Base-by-base conservation (phyloP, 2,888 invertebrate genomes). In the Chloroclysta siterata region DNA sequence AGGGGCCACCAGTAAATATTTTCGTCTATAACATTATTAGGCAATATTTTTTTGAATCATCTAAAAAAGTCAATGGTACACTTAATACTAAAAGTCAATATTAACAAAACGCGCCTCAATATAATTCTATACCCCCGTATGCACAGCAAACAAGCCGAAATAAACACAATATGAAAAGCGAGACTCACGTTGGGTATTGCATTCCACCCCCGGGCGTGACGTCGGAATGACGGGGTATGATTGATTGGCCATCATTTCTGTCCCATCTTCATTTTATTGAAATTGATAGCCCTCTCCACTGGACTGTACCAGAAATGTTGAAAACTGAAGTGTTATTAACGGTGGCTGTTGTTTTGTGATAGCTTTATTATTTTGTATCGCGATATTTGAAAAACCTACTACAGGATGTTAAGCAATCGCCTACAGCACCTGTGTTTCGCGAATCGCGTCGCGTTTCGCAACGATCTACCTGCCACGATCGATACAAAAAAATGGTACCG, bases 251-350 rank as follows among this genome's bases (percentile, higher is more conserved):
- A 65, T 73, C 77, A 76, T 81, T 82, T 81, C 82, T 81, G 83
- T 84, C 81, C 75, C 80, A 80, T 84, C 84, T 82, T 81, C 80
- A 80, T 86, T 87, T 85, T 85, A 88, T 87, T 88, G 85, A 87
- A 85, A 88, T 86, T 87, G 85, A 88, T 87, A 84, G 80, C 82
- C 79, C 80, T 81, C 78, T 79, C 78, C 72, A 54, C 73, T 71
- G 75, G 77, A 72, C 75, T 51, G 55, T 28, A 61, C 53, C 17
- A 13, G 52, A 64, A 60, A 56, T 62, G 60, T 67, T 70, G 67
- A 72, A 72, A 70, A 74, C 68, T 75, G 65, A 70, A 77, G 73
- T 69, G 72, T 75, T 77, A 79, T 79, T 80, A 77, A 79, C 71
- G 63, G 50, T 55, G 17, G 54, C 28, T 57, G 44, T 71, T 63